Conservation (phyloP, 2,888 invertebrate species). For the Apodemia duryi region DNA sequence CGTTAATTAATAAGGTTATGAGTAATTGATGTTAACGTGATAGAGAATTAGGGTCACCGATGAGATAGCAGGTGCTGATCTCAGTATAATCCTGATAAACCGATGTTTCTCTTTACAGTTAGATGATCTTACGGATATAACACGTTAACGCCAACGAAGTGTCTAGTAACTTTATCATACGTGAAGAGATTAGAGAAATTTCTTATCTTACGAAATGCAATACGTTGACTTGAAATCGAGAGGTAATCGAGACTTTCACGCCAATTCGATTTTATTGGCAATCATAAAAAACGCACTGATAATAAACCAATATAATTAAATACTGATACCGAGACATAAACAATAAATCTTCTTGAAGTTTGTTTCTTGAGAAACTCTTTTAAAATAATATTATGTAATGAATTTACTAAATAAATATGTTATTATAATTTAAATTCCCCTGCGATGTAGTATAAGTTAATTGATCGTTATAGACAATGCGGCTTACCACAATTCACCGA, state of each 20-base stretch:
- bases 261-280: neutral
- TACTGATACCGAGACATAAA: too few relatives aligned
- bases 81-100: neutral
- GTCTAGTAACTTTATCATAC: neutral
- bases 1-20: constrained; percentile 23
- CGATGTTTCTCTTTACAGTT: constrained; percentile 3
- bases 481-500: too few relatives aligned
- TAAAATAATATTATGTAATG: too few relatives aligned
- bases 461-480: too few relatives aligned
- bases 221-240: neutral
- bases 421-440: too few relatives aligned
- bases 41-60: neutral
- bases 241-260: constrained; percentile 2
- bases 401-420: too few relatives aligned
- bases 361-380: too few relatives aligned
- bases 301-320: too few relatives aligned
- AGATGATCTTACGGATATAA: neutral
- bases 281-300: neutral
- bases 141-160: constrained; percentile 2
- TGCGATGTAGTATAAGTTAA: too few relatives aligned
- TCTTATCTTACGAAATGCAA: constrained; percentile 22
- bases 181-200: constrained; percentile 4
- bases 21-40: too few relatives aligned
- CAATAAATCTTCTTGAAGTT: too few relatives aligned
- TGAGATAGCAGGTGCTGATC: neutral